Evolutionary conservation across 2,113 vertebrate species (phyloP), one percentile per base, ranked within the genome.

Genomic region (Nannospalax galili): DNA sequence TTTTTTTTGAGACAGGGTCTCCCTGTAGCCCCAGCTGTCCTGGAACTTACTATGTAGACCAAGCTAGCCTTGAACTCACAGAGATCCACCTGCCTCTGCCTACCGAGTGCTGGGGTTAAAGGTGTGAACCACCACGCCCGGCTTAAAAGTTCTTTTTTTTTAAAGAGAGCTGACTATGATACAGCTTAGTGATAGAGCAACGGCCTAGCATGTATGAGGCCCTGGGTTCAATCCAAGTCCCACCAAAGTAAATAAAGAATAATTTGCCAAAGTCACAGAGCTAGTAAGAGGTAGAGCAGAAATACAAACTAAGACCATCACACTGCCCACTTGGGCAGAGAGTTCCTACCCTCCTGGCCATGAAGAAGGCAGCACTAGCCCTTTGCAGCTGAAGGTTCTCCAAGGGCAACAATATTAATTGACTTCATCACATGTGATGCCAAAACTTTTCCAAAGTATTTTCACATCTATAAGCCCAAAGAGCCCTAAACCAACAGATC

Each of bases 381-480:
- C 82, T 86, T 75, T 82, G 70, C 42, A 86, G 79, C 52, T 72
- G 22, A 86, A 69, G 73, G n/a, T 11, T 84, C 48, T 91, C 64
- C 52, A 82, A 94, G n/a, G 73, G 22, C 48, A 89, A 80, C n/a
- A 65, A 19, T 35, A 81, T 56, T 73, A 75, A 67, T 32, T 75
- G 75, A 84, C 37, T 77, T 96, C 77, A 73, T 70, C 52, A 70
- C 85, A 26, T 9, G 42, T 56, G 52, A 80, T 56, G 40, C 62
- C 81, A 86, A 93, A 90, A 96, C 73, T 78, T 72, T 74, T 70
- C 87, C 72, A 85, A 96, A 95, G 37, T 22, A 90, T 70, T 85
- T 96, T 95, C 86, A 90, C 37, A 92, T 60, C 79, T 80, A 64
- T 28, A 94, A 95, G 52, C 60, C 72, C 79, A 85, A 80, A 3